Evolutionary conservation across 2,113 vertebrate species (phyloP).

Genomic region (Myodes glareolus): DNA sequence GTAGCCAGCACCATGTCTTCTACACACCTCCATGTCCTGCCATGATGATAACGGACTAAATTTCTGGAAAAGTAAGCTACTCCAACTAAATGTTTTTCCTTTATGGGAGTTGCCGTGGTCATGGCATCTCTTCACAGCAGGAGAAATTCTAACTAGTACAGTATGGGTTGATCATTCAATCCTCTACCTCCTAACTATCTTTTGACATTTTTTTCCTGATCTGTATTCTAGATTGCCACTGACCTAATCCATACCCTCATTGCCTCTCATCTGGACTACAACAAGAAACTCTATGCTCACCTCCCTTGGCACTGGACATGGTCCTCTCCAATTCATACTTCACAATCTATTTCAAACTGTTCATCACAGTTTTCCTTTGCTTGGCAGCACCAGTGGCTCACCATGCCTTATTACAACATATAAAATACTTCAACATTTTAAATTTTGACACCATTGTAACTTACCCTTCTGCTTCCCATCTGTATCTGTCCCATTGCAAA

Average conservation of each 20-base stretch:
- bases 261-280: not conserved
- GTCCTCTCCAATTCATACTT: not conserved
- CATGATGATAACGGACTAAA: not conserved
- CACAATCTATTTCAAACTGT: not conserved
- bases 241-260: not conserved
- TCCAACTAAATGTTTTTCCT: not conserved
- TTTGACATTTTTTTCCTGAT: not conserved
- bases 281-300: not conserved
- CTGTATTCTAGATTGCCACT: not conserved
- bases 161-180: not conserved
- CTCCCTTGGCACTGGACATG: not conserved
- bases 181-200: not conserved
- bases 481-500: not conserved
- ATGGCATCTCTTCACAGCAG: not conserved
- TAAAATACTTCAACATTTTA: not conserved
- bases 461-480: not conserved
- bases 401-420: not conserved
- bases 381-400: not conserved
- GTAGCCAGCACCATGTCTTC: not conserved
- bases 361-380: not conserved
- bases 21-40: not conserved
- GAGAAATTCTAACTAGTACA: not conserved
- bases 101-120: not conserved
- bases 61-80: not conserved
- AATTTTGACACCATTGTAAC: not conserved